Conservation (phyloP, 2,888 invertebrate species). For the Lordiphosa andalusiaca region DNA sequence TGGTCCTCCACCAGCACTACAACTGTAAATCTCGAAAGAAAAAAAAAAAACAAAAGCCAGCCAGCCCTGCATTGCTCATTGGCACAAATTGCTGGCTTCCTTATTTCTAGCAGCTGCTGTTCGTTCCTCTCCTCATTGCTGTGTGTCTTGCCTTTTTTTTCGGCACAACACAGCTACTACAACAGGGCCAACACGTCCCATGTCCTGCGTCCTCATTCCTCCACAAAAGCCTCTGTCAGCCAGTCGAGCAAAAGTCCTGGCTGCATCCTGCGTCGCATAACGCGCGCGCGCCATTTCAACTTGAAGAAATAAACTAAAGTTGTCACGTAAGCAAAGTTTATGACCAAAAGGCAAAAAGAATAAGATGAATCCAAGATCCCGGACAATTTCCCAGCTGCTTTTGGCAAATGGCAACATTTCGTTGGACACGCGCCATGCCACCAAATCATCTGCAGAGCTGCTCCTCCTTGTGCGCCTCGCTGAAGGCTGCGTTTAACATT, state of each 20-base stretch:
- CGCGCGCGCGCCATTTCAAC: constrained; percentile 42
- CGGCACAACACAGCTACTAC: constrained; percentile 7
- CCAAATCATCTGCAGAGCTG: constrained; percentile 62
- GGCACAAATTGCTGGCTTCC: constrained; percentile 43
- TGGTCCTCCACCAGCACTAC: no score
- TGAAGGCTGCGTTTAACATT: constrained; percentile 60
- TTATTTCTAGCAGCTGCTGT: constrained; percentile 15
- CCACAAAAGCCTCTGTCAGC: constrained; percentile 6
- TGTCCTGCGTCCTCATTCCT: constrained; percentile 10
- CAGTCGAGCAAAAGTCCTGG: constrained; percentile 20
- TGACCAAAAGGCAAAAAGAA: constrained; percentile 54
- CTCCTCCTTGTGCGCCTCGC: neutral
- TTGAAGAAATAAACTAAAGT: constrained; percentile 72
- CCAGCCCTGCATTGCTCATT: constrained; percentile 26
- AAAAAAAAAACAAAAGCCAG: no score
- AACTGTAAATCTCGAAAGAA: no score
- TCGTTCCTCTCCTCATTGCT: constrained; percentile 4
- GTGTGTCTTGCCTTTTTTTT: constrained; percentile 4
- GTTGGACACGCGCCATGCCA: constrained; percentile 68
- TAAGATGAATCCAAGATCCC: constrained; percentile 27
- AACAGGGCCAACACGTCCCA: neutral
- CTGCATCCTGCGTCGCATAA: constrained; percentile 35
- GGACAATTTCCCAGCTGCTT: constrained; percentile 45
- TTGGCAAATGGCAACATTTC: constrained; percentile 54
- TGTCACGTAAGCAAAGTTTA: constrained; percentile 76